These are phyloP conservation scores for Dusona sp. DNA, from an alignment of 2,888 invertebrate genomes.

Conservation along the genomic window DNA sequence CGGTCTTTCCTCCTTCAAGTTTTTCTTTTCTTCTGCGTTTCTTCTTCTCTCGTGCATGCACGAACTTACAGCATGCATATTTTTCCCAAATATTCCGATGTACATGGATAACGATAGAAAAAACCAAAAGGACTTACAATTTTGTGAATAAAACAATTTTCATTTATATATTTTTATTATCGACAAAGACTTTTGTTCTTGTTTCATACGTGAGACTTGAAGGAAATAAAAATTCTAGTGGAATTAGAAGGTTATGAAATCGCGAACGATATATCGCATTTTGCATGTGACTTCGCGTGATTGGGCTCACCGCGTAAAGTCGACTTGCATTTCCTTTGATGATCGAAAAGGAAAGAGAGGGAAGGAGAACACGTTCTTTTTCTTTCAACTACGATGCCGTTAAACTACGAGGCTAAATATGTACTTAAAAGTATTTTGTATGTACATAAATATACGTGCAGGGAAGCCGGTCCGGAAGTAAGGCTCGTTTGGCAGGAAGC, in stretches of 20 bases:
- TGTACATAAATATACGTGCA: slow-evolving; percentile 11
- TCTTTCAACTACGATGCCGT: slow-evolving; percentile 5
- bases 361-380: background rate
- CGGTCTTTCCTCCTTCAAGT: slow-evolving; percentile 38
- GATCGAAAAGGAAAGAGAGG: background rate
- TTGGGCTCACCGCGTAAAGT: slow-evolving; percentile 24
- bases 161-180: background rate
- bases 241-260: slow-evolving; percentile 34
- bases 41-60: slow-evolving; percentile 3
- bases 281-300: slow-evolving; percentile 66
- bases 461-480: slow-evolving; percentile 56
- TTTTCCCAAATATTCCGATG: background rate
- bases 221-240: background rate
- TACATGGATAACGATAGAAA: background rate
- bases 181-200: background rate
- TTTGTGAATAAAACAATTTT: background rate
- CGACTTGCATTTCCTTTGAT: slow-evolving; percentile 48
- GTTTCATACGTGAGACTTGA: background rate
- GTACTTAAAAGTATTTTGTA: slow-evolving; percentile 24
- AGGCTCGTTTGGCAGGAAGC: slow-evolving; percentile 66
- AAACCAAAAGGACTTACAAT: background rate
- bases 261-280: slow-evolving; percentile 64
- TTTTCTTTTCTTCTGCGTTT: background rate
- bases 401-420: slow-evolving; percentile 38
- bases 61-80: background rate